These are phyloP conservation scores for Chamaea fasciata DNA, from an alignment of 2,113 vertebrate genomes.

Conservation along the genomic window DNA sequence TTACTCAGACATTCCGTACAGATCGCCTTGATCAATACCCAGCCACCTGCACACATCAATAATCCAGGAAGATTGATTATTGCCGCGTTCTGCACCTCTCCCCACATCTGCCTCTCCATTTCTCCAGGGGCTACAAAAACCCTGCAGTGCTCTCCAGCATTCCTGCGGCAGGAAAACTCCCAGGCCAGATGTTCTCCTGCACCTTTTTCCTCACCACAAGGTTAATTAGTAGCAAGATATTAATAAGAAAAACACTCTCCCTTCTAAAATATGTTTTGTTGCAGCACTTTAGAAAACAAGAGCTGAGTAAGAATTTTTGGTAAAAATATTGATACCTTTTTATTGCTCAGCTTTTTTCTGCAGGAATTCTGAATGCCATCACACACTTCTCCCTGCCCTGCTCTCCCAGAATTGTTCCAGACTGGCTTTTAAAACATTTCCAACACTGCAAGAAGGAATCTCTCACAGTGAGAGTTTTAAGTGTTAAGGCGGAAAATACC, in stretches of 20 bases:
- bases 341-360: too few species aligned
- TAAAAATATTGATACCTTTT: too few species aligned
- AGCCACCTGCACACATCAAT: not conserved
- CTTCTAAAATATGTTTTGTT: not conserved
- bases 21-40: not conserved
- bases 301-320: not conserved
- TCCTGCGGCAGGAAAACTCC: not conserved
- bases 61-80: not conserved
- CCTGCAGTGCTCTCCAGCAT: not conserved
- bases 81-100: not conserved
- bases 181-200: not conserved
- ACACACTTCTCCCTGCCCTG: not conserved
- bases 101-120: not conserved
- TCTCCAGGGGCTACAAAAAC: not conserved
- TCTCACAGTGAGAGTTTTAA: not conserved
- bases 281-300: not conserved
- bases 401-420: not conserved
- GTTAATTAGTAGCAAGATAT: not conserved
- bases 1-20: not conserved
- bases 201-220: not conserved
- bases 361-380: not conserved
- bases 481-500: slow-evolving; percentile 13
- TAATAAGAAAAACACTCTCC: not conserved
- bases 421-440: not conserved
- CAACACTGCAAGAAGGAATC: not conserved